Evolutionary conservation across 2,797 vertebrate genomes (phyloP), one percentile per base, ranked within the genome.

Genomic region (Apogon hyalosoma): DNA sequence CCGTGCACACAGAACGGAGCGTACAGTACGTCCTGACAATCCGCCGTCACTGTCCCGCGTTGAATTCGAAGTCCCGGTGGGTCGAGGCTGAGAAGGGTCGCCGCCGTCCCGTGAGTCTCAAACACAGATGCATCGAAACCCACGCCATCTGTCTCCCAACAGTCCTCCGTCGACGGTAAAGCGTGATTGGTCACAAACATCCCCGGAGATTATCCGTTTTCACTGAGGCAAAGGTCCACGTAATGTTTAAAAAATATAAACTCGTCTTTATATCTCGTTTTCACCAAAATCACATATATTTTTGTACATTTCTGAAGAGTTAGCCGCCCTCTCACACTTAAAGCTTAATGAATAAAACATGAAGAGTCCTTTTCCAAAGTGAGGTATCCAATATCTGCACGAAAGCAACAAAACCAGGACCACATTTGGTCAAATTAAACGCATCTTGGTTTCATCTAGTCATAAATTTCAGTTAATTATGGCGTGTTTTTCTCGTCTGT

Each of bases 181-280:
- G 52, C 61, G 60, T 18, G 63, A 73, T 64, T 47, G 66, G 15
- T 63, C 83, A 65, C 77, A 78, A 56, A 64, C 68, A 12, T 31
- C 19, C 57, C 36, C 15, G 52, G 18, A 72, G 51, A 69, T 69
- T 12, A 36, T 75, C 51, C 11, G 54, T 61, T 69, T 66, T 67
- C 65, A 77, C 58, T 64, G 74, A 48, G n/a, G 70, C 53, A 83
- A 24, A 75, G 75, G 76, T 88, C 77, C 84, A 88, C 66, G 33
- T 43, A 90, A 69, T 73, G 59, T 73, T 88, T 90, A 73, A 82
- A 89, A 90, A 92, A 90, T 88, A 89, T 64, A 89, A 85, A 87
- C 73, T 69, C 18, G 58, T 87, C 31, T 84, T 68, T 69, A 50
- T 80, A 47, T 80, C 49, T 58, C 56, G 45, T 67, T 57, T 41